These are phyloP conservation scores for Lasioglossum malachurum DNA, from an alignment of 2,888 invertebrate species.

Conservation along the genomic window DNA sequence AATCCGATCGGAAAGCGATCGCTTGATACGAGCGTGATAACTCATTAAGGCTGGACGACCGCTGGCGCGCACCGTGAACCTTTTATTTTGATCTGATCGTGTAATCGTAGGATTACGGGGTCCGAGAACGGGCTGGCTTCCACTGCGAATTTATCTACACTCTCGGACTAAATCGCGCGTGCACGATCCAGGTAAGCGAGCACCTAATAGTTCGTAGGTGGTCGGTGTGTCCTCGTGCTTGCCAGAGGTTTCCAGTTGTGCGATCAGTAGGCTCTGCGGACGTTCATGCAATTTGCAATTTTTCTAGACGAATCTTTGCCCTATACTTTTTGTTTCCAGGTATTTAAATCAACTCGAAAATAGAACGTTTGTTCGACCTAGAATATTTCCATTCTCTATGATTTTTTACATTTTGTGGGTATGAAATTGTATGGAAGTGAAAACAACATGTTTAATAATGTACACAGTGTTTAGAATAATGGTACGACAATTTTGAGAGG, in stretches of 20 bases:
- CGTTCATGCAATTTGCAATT: too few relatives aligned
- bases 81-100: conserved; percentile 48
- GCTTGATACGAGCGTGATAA: conserved; percentile 22
- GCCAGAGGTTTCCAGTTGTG: conserved; percentile 54
- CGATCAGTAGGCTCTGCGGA: too few relatives aligned
- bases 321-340: too few relatives aligned
- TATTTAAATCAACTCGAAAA: too few relatives aligned
- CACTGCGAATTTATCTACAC: conserved; percentile 57
- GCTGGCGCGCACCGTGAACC: neutral
- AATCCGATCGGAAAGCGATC: conserved; percentile 26
- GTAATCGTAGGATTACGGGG: conserved; percentile 48
- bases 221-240: conserved; percentile 40
- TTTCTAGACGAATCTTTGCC: too few relatives aligned
- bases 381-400: too few relatives aligned
- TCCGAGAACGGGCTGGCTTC: conserved; percentile 20
- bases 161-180: conserved; percentile 54
- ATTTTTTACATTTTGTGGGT: too few relatives aligned
- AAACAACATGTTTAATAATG: too few relatives aligned
- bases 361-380: too few relatives aligned
- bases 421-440: too few relatives aligned
- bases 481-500: too few relatives aligned
- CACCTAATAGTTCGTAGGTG: conserved; percentile 65
- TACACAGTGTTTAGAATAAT: too few relatives aligned
- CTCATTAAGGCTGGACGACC: conserved; percentile 14
- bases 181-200: conserved; percentile 63